Evolutionary conservation across 2,888 invertebrate genomes (phyloP), one percentile per base, ranked within the genome.

Genomic region (Blera fallax): DNA sequence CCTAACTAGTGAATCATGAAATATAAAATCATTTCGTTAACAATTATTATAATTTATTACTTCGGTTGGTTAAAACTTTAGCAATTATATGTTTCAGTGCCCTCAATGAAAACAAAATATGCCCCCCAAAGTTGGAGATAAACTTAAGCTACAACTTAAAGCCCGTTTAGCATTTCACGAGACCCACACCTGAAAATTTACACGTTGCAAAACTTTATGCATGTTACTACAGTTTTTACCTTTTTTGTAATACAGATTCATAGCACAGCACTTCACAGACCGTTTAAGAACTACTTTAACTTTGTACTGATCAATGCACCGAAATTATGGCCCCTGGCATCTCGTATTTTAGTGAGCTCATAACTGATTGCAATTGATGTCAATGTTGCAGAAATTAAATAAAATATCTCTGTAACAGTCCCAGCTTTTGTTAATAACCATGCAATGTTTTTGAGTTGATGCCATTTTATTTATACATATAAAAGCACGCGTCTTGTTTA

Each of bases 171-270:
- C 34, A 37, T n/a, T 24, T 34, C 14, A 60, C 27, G 32, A 18
- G 37, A 16, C 3, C 27, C 8, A 50, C 37, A 72, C 37, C 10
- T 6, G 11, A 43, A 16, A n/a, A 24, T 52, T 24, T 7, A 5
- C 16, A 6, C 48, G 3, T 24, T 14, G 11, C 5, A 56, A 4
- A 4, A n/a, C 6, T 56, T 24, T 24, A 24, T 32, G 2, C 8
- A 11, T 1, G 2, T 8, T 8, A 6, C 3, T 6, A 10, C 29
- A 10, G 16, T 32, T 27, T 21, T 14, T 73, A 84, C 84, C 79
- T 74, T 73, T 74, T 64, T 79, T 64, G 45, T 84, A 80, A 37
- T 79, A 79, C 0, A 69, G 37, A 70, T 76, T 85, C 80, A 80
- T 80, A 52, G 34, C 45, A 8, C 18, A n/a, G 8, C 32, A 34